These are phyloP conservation scores for Saccopteryx leptura DNA, from an alignment of 2,113 vertebrate genomes.

Conservation along the genomic window DNA sequence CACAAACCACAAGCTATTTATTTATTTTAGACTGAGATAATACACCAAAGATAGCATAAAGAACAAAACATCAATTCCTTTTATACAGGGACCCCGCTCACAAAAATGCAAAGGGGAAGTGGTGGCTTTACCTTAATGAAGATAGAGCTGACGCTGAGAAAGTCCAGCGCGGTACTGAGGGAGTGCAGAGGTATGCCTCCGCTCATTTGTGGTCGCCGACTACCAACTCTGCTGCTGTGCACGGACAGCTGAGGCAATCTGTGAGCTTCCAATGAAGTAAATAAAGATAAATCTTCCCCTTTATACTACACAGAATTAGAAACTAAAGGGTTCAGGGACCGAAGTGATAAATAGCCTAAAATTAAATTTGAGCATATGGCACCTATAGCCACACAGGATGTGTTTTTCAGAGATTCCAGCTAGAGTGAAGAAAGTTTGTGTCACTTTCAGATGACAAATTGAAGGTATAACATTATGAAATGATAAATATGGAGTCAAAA, in stretches of 20 bases:
- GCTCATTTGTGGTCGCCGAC: neutral
- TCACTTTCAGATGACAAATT: constrained; percentile 57
- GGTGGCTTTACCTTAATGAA: constrained; percentile 39
- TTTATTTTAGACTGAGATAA: neutral
- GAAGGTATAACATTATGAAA: constrained; percentile 35
- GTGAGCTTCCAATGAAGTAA: constrained; percentile 26
- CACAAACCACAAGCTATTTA: neutral
- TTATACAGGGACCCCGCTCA: neutral
- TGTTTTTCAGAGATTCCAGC: constrained; percentile 20
- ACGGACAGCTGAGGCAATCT: neutral
- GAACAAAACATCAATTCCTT: neutral
- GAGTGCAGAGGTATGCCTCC: neutral
- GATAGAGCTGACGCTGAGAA: constrained; percentile 53
- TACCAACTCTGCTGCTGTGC: neutral
- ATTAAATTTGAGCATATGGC: neutral
- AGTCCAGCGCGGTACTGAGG: neutral
- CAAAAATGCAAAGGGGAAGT: neutral
- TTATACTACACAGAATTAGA: constrained; percentile 21
- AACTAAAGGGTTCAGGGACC: constrained; percentile 17
- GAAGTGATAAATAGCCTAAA: constrained; percentile 25
- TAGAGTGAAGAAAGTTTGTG: neutral
- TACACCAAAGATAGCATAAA: neutral
- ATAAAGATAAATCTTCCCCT: constrained; percentile 67
- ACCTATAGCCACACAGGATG: neutral
- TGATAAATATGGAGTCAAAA: constrained; percentile 37